Evolutionary conservation across 2,797 vertebrate species (phyloP), one percentile per base, ranked within the genome.

Genomic region (Nyctalus aviator): DNA sequence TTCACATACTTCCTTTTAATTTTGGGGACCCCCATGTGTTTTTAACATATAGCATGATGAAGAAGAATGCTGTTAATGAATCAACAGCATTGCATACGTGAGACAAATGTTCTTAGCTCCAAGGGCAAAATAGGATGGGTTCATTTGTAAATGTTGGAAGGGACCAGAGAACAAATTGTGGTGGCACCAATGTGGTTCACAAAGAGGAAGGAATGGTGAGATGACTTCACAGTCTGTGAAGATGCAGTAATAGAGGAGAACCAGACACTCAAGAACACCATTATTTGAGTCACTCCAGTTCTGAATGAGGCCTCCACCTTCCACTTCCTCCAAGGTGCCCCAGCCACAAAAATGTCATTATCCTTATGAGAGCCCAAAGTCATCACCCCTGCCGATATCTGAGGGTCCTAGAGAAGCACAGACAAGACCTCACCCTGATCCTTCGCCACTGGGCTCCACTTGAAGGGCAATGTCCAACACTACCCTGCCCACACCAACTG

Each of bases 301-400:
- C 9, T 25, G n/a, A 84, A 50, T 21, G 23, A 44, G 14, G 25
- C 46, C 23, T 77, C 86, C 41, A 21, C 12, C 27, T 48, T 59
- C 64, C 53, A 68, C 14, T 76, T 55, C 37, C 30, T 55, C 11
- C 8, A 2, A 8, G 32, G 59, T 8, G 11, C 7, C 14, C 37
- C 17, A 48, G 30, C 9, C 17, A 12, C 55, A 84, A 73, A 73
- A 84, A 83, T 3, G 2, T 79, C 32, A n/a, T 46, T 25, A 25
- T 23, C 48, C 18, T 6, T 27, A 1, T 30, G 59, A 90, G 12
- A 64, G 21, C 12, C 46, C 11, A 10, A 32, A 48, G 57, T 59
- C 11, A 12, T 15, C 64, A 18, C 35, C 46, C 20, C 0, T 14
- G 12, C n/a, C 46, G 3, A 2, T 8, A 46, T 17, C 3, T 11